Evolutionary conservation across 2,113 vertebrate species (phyloP).

Genomic region (Emydura subglobosa): DNA sequence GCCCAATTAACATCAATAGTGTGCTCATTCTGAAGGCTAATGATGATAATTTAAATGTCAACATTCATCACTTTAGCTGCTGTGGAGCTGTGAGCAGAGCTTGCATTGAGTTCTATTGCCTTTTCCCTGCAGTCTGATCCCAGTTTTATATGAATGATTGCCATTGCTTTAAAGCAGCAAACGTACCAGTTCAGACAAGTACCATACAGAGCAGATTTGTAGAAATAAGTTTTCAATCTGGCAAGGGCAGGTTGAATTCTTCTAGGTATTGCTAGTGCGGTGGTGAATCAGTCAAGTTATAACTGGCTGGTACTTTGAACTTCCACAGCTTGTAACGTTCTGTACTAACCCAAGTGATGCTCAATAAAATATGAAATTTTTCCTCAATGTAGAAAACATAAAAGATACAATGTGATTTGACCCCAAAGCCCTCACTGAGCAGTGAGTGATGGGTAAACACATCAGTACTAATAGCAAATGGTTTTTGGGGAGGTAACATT

Average conservation of each 20-base stretch:
- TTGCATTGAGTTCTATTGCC: background rate
- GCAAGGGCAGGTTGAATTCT: background rate
- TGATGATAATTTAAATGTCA: background rate
- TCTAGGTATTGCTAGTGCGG: background rate
- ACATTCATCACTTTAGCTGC: background rate
- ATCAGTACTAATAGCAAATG: background rate
- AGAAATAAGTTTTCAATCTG: background rate
- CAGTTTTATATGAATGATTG: background rate
- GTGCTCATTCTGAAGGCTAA: background rate
- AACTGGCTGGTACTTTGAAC: conserved; percentile 3
- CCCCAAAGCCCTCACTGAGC: background rate
- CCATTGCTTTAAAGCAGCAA: background rate
- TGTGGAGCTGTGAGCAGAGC: background rate
- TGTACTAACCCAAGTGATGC: background rate
- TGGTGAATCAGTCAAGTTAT: background rate
- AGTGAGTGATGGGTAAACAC: background rate
- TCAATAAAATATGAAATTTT: background rate
- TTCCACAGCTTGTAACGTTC: background rate
- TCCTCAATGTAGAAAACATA: background rate
- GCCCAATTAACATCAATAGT: background rate
- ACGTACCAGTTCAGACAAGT: background rate
- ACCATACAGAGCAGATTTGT: background rate
- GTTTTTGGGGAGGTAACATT: background rate
- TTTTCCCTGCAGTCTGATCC: background rate
- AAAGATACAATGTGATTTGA: background rate